Base-by-base conservation (phyloP, 2,797 vertebrate species). In the Varecia variegata region DNA sequence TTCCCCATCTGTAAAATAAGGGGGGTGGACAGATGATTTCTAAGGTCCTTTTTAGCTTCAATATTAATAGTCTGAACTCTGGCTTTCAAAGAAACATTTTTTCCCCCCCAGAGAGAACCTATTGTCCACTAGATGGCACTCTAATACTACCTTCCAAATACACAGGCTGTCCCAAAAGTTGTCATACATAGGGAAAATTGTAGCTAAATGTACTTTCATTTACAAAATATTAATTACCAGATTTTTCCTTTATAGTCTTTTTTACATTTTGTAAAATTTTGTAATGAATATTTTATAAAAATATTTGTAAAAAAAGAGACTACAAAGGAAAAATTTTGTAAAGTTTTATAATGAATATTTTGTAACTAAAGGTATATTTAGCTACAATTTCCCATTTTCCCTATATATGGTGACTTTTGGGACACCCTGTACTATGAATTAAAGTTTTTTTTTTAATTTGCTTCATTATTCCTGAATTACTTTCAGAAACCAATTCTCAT, bases 121-220 rank as follows among this genome's bases (percentile, higher is more conserved):
- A 67, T 52, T 47, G 6, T 70, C 97, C 98, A 97, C 97, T 97
- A 98, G 98, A 95, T 98, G 98, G 98, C 98, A 98, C 88, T 89
- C 93, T 54, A 96, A 88, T 50, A 90, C 45, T 32, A 56, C 0
- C 95, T 68, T 88, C 90, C 74, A 92, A 97, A 77, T 88, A 94
- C 11, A 86, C 30, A 54, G 52, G 52, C 20, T 54, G 52, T 54
- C 52, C 18, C 15, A 54, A 54, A 54, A 54, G 52, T 54, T 54
- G 52, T 20, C 52, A 54, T 54, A 54, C 18, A 54, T 21, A 54
- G 52, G 52, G 18, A 54, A 54, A 54, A 54, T 54, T 20, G 18
- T 54, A 54, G 18, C 52, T 54, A 54, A 54, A 54, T 54, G 52
- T 54, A 54, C 52, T 18, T 54, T 54, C 20, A 54, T 54, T 54